phyloP scores from a whole-genome alignment of 1,140 invertebrate species.

The Drosophila bocqueti region DNA sequence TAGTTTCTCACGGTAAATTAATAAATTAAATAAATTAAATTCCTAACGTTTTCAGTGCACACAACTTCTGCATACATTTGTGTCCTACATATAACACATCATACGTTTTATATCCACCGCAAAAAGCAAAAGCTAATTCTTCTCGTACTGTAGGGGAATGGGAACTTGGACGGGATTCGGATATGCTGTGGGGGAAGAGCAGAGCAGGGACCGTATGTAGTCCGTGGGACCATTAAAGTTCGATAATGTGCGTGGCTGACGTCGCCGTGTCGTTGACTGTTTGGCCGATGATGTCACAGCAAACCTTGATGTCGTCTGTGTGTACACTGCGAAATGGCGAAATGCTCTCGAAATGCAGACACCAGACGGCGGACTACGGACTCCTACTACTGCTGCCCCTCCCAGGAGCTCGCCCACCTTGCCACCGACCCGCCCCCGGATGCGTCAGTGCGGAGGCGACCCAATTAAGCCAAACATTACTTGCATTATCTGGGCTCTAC shows the following conservation, averaged over 20 bases:
- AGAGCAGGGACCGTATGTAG: constrained; percentile 13
- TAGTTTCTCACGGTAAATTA: background rate
- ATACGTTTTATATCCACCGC: constrained; percentile 45
- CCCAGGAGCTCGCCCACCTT: constrained; percentile 39
- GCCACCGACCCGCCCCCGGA: background rate
- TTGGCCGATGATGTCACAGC: constrained; percentile 73
- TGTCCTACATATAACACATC: constrained; percentile 33
- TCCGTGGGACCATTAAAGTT: constrained; percentile 67
- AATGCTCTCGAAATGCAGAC: constrained; percentile 40
- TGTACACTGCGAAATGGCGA: constrained; percentile 46
- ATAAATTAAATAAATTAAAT: too few relatives aligned
- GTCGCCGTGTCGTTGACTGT: constrained; percentile 75
- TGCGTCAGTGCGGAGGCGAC: constrained; percentile 46
- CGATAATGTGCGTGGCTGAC: constrained; percentile 73
- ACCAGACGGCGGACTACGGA: constrained; percentile 8
- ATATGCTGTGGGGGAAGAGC: background rate
- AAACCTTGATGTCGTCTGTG: constrained; percentile 63
- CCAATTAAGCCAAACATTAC: constrained; percentile 72
- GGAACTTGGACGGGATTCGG: constrained; percentile 16
- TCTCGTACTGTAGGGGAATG: constrained; percentile 47
- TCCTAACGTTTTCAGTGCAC: constrained; percentile 4
- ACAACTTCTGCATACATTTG: background rate
- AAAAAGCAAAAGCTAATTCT: constrained; percentile 76
- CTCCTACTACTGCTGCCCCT: constrained; percentile 17
- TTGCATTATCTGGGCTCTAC: constrained; percentile 64